phyloP scores from a whole-genome alignment of 1,140 invertebrate genomes.

The Drosophila melanogaster region DNA sequence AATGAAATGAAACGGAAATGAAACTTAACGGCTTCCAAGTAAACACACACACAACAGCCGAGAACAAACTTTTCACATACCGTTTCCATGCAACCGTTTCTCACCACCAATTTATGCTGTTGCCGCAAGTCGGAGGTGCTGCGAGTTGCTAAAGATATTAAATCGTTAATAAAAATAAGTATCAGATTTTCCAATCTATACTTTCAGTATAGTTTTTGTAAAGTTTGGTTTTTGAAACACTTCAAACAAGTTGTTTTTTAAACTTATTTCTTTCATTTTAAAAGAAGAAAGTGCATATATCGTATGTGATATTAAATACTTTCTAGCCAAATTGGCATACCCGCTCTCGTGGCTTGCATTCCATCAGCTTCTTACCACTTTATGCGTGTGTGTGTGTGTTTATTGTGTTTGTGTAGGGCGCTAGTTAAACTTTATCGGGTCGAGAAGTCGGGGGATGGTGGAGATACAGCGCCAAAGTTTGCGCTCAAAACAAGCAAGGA shows the following conservation, averaged over 20 bases:
- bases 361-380: slow-evolving; percentile 37
- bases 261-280: too few relatives aligned
- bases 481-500: slow-evolving; percentile 50
- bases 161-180: too few relatives aligned
- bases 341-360: slow-evolving; percentile 32
- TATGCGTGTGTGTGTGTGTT: slow-evolving; percentile 33
- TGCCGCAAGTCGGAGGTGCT: slow-evolving; percentile 7
- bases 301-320: background rate
- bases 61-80: slow-evolving; percentile 70
- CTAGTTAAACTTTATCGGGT: slow-evolving; percentile 79
- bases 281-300: too few relatives aligned
- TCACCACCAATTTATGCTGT: slow-evolving; percentile 22
- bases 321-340: slow-evolving; percentile 5
- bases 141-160: too few relatives aligned
- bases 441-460: slow-evolving; percentile 3
- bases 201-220: too few relatives aligned
- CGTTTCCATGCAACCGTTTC: slow-evolving; percentile 41
- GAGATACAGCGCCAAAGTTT: slow-evolving; percentile 58
- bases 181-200: too few relatives aligned
- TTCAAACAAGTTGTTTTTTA: too few relatives aligned
- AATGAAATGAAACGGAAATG: slow-evolving; percentile 81
- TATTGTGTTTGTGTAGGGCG: slow-evolving; percentile 57
- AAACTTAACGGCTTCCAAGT: slow-evolving; percentile 78
- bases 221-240: too few relatives aligned
- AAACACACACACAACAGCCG: slow-evolving; percentile 75